Evolutionary conservation across 2,797 vertebrate genomes (phyloP).

Genomic region (Thunnus albacares): DNA sequence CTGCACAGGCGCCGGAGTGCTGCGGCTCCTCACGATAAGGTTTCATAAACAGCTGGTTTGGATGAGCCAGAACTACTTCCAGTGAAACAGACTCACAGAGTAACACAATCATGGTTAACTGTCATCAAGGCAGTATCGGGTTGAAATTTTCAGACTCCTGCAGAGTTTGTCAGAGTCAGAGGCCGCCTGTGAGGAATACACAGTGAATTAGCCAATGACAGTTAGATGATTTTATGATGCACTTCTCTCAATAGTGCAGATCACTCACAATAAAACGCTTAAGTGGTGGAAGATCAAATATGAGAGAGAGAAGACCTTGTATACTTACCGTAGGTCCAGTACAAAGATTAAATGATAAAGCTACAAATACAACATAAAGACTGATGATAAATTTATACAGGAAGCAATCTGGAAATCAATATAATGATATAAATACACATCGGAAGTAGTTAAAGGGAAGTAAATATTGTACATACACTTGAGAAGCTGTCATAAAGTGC

Average conservation of each 20-base stretch:
- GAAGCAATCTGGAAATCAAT: not conserved
- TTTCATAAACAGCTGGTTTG: slow-evolving; percentile 63
- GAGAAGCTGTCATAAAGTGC: not conserved
- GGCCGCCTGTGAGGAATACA: not conserved
- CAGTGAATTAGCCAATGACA: not conserved
- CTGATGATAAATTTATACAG: not conserved
- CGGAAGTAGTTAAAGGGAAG: too few species aligned
- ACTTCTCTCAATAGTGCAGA: not conserved
- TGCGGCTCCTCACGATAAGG: slow-evolving; percentile 49
- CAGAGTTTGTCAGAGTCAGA: slow-evolving; percentile 6
- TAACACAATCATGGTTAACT: not conserved
- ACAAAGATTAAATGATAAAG: not conserved
- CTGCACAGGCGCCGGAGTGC: slow-evolving; percentile 61
- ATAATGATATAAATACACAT: not conserved
- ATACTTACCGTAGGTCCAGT: not conserved
- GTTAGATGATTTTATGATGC: not conserved
- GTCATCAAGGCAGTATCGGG: slow-evolving; percentile 8
- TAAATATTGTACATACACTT: too few species aligned
- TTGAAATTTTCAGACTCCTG: not conserved
- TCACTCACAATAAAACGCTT: not conserved
- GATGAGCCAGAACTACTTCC: slow-evolving; percentile 38
- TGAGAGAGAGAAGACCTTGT: not conserved
- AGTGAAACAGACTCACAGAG: slow-evolving; percentile 16
- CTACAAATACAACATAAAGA: not conserved
- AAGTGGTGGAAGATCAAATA: not conserved